Conservation (phyloP, 2,113 vertebrate species). For the Bos taurus region ARS-UCD2.0 NC_037330.1:51818501-51819000, state of each 20-base stretch:
- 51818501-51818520: constrained; percentile 33
- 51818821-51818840: not conserved
- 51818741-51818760: not conserved
- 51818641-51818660: not conserved
- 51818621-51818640: not conserved
- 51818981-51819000: not conserved
- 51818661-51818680: not conserved
- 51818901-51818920: not conserved
- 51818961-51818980: not conserved
- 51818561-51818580: constrained; percentile 18
- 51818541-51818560: not conserved
- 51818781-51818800: not conserved
- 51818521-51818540: constrained; percentile 27
- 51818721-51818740: not conserved
- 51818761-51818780: not conserved
- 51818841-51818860: not conserved
- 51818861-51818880: not conserved
- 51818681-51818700: not conserved
- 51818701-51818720: not conserved
- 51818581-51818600: not conserved
- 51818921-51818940: not conserved
- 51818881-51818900: not conserved
- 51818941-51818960: not conserved
- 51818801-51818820: constrained; percentile 44
- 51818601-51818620: not conserved